These are phyloP conservation scores for Procambarus virginalis DNA, from an alignment of 1,140 invertebrate species.

Conservation along the genomic window DNA sequence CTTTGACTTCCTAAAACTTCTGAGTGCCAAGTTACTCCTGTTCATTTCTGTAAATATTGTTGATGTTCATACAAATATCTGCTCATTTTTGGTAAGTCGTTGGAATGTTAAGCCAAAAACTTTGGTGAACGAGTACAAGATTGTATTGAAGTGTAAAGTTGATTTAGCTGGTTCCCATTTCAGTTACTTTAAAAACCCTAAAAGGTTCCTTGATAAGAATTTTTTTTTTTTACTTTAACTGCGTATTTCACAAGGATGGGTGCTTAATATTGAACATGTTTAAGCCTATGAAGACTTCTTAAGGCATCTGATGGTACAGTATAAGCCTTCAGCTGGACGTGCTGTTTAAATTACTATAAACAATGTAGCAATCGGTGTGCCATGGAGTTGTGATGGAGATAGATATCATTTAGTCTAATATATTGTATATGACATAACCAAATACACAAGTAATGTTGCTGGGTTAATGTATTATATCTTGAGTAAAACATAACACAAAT, in stretches of 20 bases:
- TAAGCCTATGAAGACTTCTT: too few relatives aligned
- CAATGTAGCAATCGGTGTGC: constrained; percentile 30
- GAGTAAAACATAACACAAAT: neutral
- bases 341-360: constrained; percentile 9
- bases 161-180: neutral
- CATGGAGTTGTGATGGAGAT: constrained; percentile 47
- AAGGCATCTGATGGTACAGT: neutral
- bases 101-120: constrained; percentile 39
- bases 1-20: constrained; percentile 5
- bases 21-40: constrained; percentile 49
- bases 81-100: constrained; percentile 37
- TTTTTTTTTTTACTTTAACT: neutral
- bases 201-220: constrained; percentile 36
- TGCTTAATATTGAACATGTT: neutral
- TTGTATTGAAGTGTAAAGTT: neutral
- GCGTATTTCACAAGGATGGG: neutral
- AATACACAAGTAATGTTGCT: neutral
- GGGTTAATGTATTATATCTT: neutral
- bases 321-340: neutral
- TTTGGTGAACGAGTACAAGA: constrained; percentile 43
- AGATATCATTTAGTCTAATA: too few relatives aligned
- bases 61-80: constrained; percentile 53
- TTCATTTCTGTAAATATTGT: constrained; percentile 55
- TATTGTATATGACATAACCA: too few relatives aligned
- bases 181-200: constrained; percentile 7